A percentile compares a stretch with the other conserved stretches of the same genome.
Evolutionary conservation across 2,797 vertebrate genomes (phyloP).

Genomic region (Strix occidentalis): DNA sequence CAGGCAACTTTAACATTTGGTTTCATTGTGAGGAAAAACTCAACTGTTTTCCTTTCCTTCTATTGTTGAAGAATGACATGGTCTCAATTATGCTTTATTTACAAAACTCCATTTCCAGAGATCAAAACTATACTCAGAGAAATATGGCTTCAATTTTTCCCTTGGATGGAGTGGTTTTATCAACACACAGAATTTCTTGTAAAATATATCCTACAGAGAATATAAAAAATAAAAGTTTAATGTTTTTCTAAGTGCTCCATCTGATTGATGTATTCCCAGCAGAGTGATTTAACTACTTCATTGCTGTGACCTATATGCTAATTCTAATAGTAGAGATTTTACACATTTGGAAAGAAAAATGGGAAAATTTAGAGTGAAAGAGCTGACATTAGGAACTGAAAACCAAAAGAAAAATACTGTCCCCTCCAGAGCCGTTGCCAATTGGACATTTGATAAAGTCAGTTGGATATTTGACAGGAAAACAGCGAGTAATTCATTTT

Average conservation of each 20-base stretch:
- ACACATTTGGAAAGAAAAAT: neutral
- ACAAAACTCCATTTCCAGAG: neutral
- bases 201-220: neutral
- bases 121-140: neutral
- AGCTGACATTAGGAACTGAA: neutral
- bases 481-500: neutral
- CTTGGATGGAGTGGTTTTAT: neutral
- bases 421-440: neutral
- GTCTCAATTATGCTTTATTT: constrained; percentile 20
- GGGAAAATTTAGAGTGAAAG: neutral
- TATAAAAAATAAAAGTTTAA: neutral
- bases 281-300: neutral
- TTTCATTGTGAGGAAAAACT: neutral
- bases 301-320: neutral
- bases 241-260: neutral
- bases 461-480: neutral
- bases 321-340: neutral
- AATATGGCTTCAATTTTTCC: constrained; percentile 33
- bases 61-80: neutral
- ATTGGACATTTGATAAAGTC: neutral
- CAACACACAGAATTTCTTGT: neutral
- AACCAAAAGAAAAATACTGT: neutral
- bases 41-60: neutral
- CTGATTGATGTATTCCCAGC: neutral
- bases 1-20: neutral